Base-by-base conservation (phyloP, 2,888 invertebrate genomes). In the Cylloceria caligata region DNA sequence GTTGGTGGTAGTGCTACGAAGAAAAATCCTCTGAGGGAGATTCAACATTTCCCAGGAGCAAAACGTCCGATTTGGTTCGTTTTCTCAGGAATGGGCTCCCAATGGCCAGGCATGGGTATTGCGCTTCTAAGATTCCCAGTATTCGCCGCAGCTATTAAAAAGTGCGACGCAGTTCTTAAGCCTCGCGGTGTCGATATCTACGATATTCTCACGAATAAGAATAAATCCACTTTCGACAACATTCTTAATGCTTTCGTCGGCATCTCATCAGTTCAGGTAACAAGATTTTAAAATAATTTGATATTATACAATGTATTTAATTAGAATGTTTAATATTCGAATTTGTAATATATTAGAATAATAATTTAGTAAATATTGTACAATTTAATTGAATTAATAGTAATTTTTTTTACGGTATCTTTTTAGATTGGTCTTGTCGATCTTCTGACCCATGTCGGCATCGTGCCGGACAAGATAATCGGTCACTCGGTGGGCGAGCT, bases 401-500 rank as follows among this genome's bases (percentile, higher is more conserved):
- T n/a, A n/a, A n/a, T n/a, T n/a, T n/a, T 2, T 60, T 62, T 21
- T 21, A 55, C 64, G 24, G 11, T 36, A 52, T 72, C 76, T 21
- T 49, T 83, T 30, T 30, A 92, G 95, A 95, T 96, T 69, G 96
- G 95, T 19, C 90, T 96, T 21, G 94, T 95, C 2, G 96, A 97
- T 89, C 90, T 96, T 16, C 91, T 97, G 16, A 91, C 88, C 64
- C 91, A 93, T 3, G 87, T 94, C 13, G 96, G 95, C n/a, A 93
- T 97, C 13, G 92, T 93, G 42, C 95, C 96, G 0, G 96, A 96
- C 91, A 95, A 96, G 13, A 95, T 96, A 78, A 94, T 97, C 79
- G 98, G 99, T 1, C 98, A 99, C 93, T 98, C 98, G 7, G 97
- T 98, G 0, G 99, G 99, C 27, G 99, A 99, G 92, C 94, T 99